Evolutionary conservation across 1,140 invertebrate genomes (phyloP).

Genomic region (Cylas formicarius): DNA sequence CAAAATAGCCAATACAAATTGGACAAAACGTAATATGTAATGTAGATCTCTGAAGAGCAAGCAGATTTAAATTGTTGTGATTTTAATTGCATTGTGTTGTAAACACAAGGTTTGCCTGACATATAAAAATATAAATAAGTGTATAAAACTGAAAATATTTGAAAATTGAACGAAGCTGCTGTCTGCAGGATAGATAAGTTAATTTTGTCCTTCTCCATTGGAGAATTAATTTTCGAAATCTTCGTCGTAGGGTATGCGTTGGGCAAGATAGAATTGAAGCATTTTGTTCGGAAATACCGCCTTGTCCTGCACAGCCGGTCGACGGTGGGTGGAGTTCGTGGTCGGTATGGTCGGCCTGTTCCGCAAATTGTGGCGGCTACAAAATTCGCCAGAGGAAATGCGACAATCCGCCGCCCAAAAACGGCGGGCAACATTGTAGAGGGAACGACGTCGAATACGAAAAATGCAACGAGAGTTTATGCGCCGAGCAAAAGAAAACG

Average conservation of each 20-base stretch:
- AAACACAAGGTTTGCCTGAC: too few relatives aligned
- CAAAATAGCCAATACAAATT: too few relatives aligned
- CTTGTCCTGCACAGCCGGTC: conserved; percentile 63
- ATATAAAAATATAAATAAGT: too few relatives aligned
- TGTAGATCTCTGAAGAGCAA: too few relatives aligned
- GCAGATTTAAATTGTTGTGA: too few relatives aligned
- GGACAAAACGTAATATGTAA: too few relatives aligned
- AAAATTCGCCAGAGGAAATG: conserved; percentile 47
- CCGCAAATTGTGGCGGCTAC: conserved; percentile 49
- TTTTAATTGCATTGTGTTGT: too few relatives aligned
- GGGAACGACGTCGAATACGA: conserved; percentile 60
- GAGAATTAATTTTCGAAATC: too few relatives aligned
- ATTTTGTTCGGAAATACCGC: conserved; percentile 69
- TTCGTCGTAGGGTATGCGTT: conserved; percentile 58
- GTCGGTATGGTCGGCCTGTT: conserved; percentile 63
- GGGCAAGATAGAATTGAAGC: conserved; percentile 67
- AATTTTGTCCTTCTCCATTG: too few relatives aligned
- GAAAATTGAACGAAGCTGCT: too few relatives aligned
- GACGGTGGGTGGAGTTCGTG: conserved; percentile 70
- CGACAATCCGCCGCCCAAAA: conserved; percentile 55
- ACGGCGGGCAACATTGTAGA: conserved; percentile 57
- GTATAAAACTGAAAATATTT: too few relatives aligned
- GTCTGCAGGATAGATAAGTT: too few relatives aligned
- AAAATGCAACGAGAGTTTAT: conserved; percentile 62
- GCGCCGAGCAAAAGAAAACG: conserved; percentile 55